Evolutionary conservation across 2,888 invertebrate species (phyloP).

Genomic region (Smittia aterrima): DNA sequence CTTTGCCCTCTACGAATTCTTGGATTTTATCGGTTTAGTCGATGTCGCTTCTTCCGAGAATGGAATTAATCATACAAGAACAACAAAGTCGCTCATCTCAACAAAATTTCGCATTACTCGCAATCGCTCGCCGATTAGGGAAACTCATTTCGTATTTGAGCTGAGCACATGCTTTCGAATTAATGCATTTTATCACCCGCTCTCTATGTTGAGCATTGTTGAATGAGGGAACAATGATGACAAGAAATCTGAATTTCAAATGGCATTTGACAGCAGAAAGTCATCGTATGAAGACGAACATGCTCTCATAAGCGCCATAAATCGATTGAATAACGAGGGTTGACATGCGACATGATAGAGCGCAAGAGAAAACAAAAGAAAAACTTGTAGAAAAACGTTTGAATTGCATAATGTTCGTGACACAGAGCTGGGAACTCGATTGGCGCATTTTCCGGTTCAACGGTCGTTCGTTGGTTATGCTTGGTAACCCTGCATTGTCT

Average conservation of each 20-base stretch:
- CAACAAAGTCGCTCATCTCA: background rate
- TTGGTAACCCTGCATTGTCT: background rate
- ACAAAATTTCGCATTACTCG: background rate
- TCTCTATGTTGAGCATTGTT: background rate
- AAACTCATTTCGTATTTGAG: background rate
- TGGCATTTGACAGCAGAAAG: background rate
- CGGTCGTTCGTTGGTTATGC: too few relatives aligned
- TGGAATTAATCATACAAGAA: background rate
- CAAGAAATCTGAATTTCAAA: background rate
- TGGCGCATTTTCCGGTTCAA: too few relatives aligned
- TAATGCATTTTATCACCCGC: too few relatives aligned
- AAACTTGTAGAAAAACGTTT: too few relatives aligned
- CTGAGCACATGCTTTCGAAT: background rate
- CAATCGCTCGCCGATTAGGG: background rate
- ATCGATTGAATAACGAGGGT: background rate
- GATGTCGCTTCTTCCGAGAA: background rate
- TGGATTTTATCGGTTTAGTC: background rate
- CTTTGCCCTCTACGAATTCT: background rate
- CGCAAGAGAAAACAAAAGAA: too few relatives aligned
- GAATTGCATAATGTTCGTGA: too few relatives aligned
- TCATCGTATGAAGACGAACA: background rate
- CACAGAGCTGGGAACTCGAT: background rate
- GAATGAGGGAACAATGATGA: background rate
- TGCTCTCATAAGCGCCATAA: background rate
- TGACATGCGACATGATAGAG: too few relatives aligned